phyloP scores from a whole-genome alignment of 2,113 vertebrate genomes.

The Charina bottae region DNA sequence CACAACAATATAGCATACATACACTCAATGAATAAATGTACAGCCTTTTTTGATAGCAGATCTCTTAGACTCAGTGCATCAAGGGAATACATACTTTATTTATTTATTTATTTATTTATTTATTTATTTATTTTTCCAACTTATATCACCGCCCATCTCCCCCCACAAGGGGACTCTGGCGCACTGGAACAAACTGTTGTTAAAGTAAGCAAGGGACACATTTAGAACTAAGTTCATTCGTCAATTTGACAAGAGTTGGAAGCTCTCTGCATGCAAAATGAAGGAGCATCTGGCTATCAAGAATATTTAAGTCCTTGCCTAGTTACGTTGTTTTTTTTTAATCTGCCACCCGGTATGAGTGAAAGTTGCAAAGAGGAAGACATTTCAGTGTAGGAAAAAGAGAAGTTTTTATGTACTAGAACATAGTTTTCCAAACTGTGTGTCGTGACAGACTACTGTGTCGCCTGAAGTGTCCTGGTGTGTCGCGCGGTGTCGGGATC shows the following conservation, averaged over 20 bases:
- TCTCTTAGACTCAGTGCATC: constrained; percentile 7
- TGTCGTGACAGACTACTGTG: no score
- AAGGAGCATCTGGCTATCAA: constrained; percentile 61
- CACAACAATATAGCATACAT: background rate
- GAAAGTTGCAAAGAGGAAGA: constrained; percentile 58
- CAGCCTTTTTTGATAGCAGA: constrained; percentile 27
- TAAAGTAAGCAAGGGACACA: constrained; percentile 58
- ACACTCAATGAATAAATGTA: constrained; percentile 21
- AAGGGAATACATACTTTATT: constrained; percentile 9
- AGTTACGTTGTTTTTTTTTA: constrained; percentile 47
- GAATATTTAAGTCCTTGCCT: constrained; percentile 58
- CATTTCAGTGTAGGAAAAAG: background rate
- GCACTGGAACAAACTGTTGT: constrained; percentile 35
- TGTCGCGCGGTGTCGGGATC: no score
- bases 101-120: no score
- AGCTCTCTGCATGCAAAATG: constrained; percentile 58
- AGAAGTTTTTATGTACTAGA: background rate
- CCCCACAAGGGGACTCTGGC: no score
- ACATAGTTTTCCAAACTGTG: no score
- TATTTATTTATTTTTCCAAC: no score
- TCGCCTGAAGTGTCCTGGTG: no score
- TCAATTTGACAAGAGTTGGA: constrained; percentile 63
- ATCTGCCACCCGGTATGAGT: constrained; percentile 57
- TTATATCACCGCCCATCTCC: no score
- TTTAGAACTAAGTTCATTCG: constrained; percentile 56